These are phyloP conservation scores for Toxotes chatareus DNA, from an alignment of 2,113 vertebrate genomes.

Conservation along the genomic window DNA sequence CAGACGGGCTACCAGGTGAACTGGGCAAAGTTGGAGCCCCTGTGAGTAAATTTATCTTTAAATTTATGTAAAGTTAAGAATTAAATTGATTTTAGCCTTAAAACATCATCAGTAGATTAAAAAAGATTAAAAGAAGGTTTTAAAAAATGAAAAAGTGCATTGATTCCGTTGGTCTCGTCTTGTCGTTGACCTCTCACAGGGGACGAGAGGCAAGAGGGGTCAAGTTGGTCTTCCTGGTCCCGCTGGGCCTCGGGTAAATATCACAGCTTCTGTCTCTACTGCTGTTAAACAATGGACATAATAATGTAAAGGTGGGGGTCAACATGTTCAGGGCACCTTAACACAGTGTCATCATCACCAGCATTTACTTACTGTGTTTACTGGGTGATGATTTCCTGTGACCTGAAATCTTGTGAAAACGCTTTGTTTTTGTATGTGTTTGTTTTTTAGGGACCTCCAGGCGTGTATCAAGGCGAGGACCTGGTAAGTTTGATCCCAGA, in stretches of 20 bases:
- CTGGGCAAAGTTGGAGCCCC: conserved; percentile 89
- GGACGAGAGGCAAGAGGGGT: conserved; percentile 89
- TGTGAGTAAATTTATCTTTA: conserved; percentile 83
- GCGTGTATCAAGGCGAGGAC: conserved; percentile 81
- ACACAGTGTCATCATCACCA: too few relatives aligned
- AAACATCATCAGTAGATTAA: neutral
- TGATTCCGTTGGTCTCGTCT: neutral
- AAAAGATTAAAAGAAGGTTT: too few relatives aligned
- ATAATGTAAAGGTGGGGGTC: neutral
- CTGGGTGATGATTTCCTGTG: neutral
- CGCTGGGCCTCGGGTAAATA: conserved; percentile 89
- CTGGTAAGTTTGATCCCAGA: conserved; percentile 77
- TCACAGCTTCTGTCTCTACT: neutral
- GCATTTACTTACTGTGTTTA: neutral
- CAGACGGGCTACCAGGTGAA: conserved; percentile 93
- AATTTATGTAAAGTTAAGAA: neutral
- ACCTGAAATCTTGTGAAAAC: neutral
- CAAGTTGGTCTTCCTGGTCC: conserved; percentile 88
- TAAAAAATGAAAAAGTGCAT: too few relatives aligned
- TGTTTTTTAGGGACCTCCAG: conserved; percentile 78
- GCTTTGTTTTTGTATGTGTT: neutral
- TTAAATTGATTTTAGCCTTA: neutral
- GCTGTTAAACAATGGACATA: too few relatives aligned
- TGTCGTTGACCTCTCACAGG: conserved; percentile 78
- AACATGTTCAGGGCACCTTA: too few relatives aligned